Evolutionary conservation across 2,797 vertebrate species (phyloP), one percentile per base, ranked within the genome.

Genomic region (Fistularia tabacaria): DNA sequence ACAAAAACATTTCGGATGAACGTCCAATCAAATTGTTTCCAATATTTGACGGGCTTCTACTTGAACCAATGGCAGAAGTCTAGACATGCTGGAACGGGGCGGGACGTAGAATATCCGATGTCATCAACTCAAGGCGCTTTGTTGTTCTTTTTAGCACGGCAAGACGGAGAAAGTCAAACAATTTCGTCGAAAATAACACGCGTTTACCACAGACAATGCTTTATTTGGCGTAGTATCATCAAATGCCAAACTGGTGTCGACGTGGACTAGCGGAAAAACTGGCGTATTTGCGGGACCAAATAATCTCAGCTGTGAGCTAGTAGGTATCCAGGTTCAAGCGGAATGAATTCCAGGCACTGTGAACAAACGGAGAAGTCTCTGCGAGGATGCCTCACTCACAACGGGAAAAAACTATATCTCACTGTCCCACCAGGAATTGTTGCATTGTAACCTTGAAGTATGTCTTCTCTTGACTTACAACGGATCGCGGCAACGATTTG

Each of bases 81-180:
- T 61, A 81, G 80, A 81, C 70, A 37, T 47, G 61, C 69, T 54
- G 44, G 48, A 65, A 76, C 64, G 76, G 76, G 87, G 85, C 73
- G 68, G 81, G 73, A 44, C 0, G 8, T 49, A 51, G 10, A 46
- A 62, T 76, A 69, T 85, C 69, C 71, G 59, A 57, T 78, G 79
- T 87, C 85, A 76, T 73, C 60, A 75, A 73, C 66, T 81, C 54
- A 57, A 71, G 51, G 54, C 57, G 87, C 88, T 88, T 91, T 91
- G 89, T 91, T 92, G 81, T 89, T 84, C 71, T 74, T 71, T 10
- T 68, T 39, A 58, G 54, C 69, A 74, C 10, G 46, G 25, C 71
- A 79, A 78, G 66, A 83, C 38, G 42, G 41, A 42, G 25, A 57
- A 75, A 62, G 69, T 41, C 0, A 9, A 3, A 54, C 7, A 6